phyloP scores from a whole-genome alignment of 2,113 vertebrate species.

The Anolis carolinensis region DNA sequence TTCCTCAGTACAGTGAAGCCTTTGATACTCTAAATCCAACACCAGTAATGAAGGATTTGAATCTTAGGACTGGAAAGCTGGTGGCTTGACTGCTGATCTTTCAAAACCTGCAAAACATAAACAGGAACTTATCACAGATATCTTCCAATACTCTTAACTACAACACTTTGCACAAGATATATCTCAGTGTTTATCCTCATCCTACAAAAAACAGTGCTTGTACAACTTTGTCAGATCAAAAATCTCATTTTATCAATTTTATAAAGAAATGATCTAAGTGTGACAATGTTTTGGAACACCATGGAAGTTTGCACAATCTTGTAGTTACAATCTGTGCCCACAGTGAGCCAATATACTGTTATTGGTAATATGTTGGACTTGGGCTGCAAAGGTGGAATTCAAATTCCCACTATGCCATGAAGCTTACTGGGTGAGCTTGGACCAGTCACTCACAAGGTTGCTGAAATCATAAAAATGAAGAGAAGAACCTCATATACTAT shows the following conservation, averaged over 20 bases:
- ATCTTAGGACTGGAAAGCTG: neutral
- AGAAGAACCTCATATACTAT: neutral
- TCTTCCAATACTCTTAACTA: slow-evolving; percentile 2
- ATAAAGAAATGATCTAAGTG: neutral
- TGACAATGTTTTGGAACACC: neutral
- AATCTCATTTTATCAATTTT: neutral
- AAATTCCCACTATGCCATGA: neutral
- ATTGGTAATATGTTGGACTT: neutral
- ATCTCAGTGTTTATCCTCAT: neutral
- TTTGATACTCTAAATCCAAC: slow-evolving; percentile 37
- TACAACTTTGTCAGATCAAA: neutral
- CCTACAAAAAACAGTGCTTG: neutral
- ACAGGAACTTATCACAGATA: slow-evolving; percentile 23
- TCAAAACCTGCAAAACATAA: slow-evolving; percentile 40
- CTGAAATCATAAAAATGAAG: neutral
- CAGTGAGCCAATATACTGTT: neutral
- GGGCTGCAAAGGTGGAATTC: neutral
- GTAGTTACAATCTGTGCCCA: neutral
- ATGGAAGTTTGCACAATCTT: neutral
- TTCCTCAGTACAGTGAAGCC: neutral
- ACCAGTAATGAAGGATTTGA: neutral
- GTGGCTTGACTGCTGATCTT: slow-evolving; percentile 8
- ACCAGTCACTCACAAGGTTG: neutral
- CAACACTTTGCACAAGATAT: slow-evolving; percentile 25
- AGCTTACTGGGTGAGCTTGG: neutral